Evolutionary conservation across 2,888 invertebrate species (phyloP).

Genomic region (Eustalomyia histrio): DNA sequence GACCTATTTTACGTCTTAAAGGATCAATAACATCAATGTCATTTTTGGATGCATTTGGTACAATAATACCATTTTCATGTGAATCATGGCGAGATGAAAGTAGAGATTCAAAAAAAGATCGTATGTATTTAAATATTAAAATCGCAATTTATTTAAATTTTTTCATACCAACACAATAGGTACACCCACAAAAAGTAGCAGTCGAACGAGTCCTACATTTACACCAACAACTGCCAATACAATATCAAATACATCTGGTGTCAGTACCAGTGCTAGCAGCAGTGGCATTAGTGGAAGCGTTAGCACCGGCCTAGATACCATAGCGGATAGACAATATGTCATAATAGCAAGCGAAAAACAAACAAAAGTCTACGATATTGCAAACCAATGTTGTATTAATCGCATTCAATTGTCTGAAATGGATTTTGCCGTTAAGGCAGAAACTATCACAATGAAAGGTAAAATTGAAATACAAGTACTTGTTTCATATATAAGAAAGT

Average conservation of each 20-base stretch:
- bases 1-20: conserved; percentile 97
- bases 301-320: conserved; percentile 78
- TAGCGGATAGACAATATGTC: conserved; percentile 93
- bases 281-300: conserved; percentile 74
- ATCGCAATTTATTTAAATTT: background rate
- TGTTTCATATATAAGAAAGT: too few species aligned
- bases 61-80: conserved; percentile 92
- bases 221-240: conserved; percentile 79
- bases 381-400: conserved; percentile 96
- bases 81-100: conserved; percentile 96
- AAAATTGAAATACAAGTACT: background rate
- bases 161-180: conserved; percentile 73
- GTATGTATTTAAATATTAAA: conserved; percentile 70
- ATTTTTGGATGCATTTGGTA: conserved; percentile 97
- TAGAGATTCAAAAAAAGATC: conserved; percentile 80
- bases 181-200: conserved; percentile 86
- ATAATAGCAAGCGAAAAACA: conserved; percentile 97
- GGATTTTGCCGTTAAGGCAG: conserved; percentile 96
- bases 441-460: conserved; percentile 95
- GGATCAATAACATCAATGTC: conserved; percentile 96
- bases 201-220: conserved; percentile 89
- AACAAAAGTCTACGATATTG: conserved; percentile 94
- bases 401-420: conserved; percentile 95
- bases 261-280: conserved; percentile 73
- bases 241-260: conserved; percentile 74